Base-by-base conservation (phyloP, 2,797 vertebrate genomes). In the Smutsia temminckii region DNA sequence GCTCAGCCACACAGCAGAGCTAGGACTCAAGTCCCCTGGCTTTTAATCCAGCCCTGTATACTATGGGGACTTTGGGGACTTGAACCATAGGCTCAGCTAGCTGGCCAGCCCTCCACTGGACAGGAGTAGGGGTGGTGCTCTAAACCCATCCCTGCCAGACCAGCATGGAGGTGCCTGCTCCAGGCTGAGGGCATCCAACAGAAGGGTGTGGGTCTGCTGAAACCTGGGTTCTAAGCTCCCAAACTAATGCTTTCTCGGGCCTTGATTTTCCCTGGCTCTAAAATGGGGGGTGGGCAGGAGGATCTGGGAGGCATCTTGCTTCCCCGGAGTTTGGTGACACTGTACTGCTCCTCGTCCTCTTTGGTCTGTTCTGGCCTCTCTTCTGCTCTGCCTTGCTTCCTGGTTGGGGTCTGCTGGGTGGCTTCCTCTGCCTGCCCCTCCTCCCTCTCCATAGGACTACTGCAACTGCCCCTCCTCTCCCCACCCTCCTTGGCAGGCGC, bases 201-300 rank as follows among this genome's bases (percentile, higher is more conserved):
- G 57, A 71, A 77, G n/a, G 63, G 18, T 49, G 27, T 84, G 53
- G 23, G 18, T 55, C 85, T 93, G 74, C 51, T 69, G 87, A 90
- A 90, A 61, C 17, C 63, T 37, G 53, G 77, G 25, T 25, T 94
- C 79, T 79, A 53, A 34, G 29, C 29, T 61, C 61, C 40, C 49
- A 25, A 59, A n/a, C 6, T 34, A 27, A 51, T 23, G 37, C 53
- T 5, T 4, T 42, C 55, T 91, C 42, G 46, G 85, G 29, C 49
- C 93, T 97, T 74, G 75, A 74, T 86, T 91, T 91, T 84, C 83
- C 49, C 61, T 23, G 71, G 90, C 85, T 93, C 64, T 85, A 59
- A 87, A 93, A 71, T 66, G 81, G 80, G 79, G 68, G n/a, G 12
- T 66, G 74, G 77, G 63, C 51, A 69, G 3, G 57, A 55, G 68